Evolutionary conservation across 2,888 invertebrate species (phyloP).

Genomic region (Miltochrista miniata): DNA sequence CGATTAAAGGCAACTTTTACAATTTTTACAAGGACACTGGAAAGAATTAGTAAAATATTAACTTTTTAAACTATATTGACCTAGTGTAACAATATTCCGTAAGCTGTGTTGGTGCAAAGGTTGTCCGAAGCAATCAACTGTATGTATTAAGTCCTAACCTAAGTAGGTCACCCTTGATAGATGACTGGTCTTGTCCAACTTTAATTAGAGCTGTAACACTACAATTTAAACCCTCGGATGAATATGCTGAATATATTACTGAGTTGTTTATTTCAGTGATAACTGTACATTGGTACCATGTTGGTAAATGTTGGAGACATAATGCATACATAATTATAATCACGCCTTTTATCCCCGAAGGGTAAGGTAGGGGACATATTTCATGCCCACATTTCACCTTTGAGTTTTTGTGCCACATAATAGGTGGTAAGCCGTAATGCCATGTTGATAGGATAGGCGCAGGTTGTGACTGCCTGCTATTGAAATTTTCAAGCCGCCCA

Average conservation of each 20-base stretch:
- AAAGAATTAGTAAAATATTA: too few species aligned
- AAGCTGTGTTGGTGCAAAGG: neutral
- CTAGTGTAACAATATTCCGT: neutral
- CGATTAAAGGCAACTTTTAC: too few species aligned
- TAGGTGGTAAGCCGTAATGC: too few species aligned
- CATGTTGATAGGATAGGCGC: too few species aligned
- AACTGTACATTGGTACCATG: neutral
- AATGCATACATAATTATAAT: neutral
- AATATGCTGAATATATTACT: constrained; percentile 27
- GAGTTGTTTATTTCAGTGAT: constrained; percentile 17
- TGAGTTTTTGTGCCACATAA: too few species aligned
- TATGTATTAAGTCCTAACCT: constrained; percentile 15
- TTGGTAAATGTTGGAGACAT: neutral
- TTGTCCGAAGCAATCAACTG: constrained; percentile 19
- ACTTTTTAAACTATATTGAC: too few species aligned
- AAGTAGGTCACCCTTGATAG: constrained; percentile 50
- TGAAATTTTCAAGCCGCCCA: too few species aligned
- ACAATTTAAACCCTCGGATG: constrained; percentile 26
- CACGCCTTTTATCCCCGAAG: neutral
- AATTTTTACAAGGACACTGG: too few species aligned
- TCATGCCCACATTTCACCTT: too few species aligned
- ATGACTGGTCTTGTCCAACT: constrained; percentile 36
- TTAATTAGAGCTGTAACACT: constrained; percentile 35
- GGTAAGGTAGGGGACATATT: too few species aligned
- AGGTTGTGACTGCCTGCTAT: too few species aligned